These are phyloP conservation scores for Phyllopteryx taeniolatus DNA, from an alignment of 2,113 vertebrate genomes.

Conservation along the genomic window DNA sequence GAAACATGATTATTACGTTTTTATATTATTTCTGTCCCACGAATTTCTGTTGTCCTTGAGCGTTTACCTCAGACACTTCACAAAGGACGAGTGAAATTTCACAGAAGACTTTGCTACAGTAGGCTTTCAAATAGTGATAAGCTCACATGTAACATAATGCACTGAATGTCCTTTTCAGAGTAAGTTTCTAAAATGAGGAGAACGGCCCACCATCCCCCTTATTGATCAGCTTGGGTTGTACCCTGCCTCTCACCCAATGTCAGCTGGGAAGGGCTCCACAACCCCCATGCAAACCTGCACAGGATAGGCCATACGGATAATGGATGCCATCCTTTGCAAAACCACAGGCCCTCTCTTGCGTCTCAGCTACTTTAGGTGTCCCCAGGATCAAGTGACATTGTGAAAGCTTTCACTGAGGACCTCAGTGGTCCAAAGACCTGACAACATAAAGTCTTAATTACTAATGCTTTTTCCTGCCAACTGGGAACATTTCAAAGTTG, in stretches of 20 bases:
- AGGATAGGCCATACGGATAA: background rate
- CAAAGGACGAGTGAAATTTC: background rate
- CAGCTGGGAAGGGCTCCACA: background rate
- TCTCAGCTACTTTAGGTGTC: conserved; percentile 33
- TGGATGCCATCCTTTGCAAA: conserved; percentile 33
- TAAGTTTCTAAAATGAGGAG: conserved; percentile 28
- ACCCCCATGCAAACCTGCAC: background rate
- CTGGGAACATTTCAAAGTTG: background rate
- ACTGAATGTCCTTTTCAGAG: background rate
- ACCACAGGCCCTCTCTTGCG: conserved; percentile 45
- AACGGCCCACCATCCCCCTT: background rate
- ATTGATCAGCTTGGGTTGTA: background rate
- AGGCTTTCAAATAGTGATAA: background rate
- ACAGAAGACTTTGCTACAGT: background rate
- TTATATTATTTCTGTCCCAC: background rate
- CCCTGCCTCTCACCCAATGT: background rate
- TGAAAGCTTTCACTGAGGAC: conserved; percentile 49
- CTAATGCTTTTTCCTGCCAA: background rate
- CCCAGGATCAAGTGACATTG: conserved; percentile 51
- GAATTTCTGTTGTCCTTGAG: background rate
- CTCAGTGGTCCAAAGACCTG: conserved; percentile 12
- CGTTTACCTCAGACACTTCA: background rate
- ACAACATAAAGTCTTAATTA: background rate
- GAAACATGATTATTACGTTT: background rate
- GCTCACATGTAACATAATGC: conserved; percentile 17